Evolutionary conservation across 2,113 vertebrate species (phyloP), one percentile per base, ranked within the genome.

Genomic region (Tursiops truncatus): DNA sequence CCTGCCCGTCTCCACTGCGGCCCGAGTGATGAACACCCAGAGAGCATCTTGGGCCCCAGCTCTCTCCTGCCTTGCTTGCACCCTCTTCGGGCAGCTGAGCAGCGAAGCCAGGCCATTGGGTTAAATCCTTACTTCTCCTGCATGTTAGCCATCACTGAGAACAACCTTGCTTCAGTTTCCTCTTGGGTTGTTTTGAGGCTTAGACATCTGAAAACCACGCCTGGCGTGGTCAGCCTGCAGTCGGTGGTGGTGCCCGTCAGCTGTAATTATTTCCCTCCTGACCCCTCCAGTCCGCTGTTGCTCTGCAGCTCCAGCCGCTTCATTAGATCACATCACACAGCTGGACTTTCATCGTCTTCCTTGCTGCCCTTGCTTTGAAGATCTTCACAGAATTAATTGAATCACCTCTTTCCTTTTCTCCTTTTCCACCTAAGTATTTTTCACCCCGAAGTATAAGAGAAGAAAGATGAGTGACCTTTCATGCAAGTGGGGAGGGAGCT

Each of bases 21-120:
- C 33, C 23, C 9, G 1, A 0, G 0, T 14, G 2, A 50, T 38
- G 14, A 41, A 20, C 0, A 18, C 33, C 38, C 23, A 1, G 2
- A 28, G 2, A 28, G 26, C 50, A 6, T 12, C 17, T 20, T 38
- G 33, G 21, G 36, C 36, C 28, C 70, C 18, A 3, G 8, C 0
- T 11, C 18, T 44, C 60, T 13, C 28, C 50, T 26, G 15, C 13
- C 58, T 47, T 0, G 0, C 28, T 36, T 17, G 7, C 1, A 25
- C 0, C 9, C 23, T 41, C 26, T 73, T 21, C 14, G 81, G 80
- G 21, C 56, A 4, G 33, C 80, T 15, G 1, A 63, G 17, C 53
- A 36, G 20, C 44, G 36, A 38, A 18, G 65, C 44, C 47, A 0
- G 68, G 13, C 31, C 63, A 4, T 3, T 23, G 70, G 63, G 60